Conservation (phyloP, 2,113 vertebrate species). For the Silurus meridionalis region DNA sequence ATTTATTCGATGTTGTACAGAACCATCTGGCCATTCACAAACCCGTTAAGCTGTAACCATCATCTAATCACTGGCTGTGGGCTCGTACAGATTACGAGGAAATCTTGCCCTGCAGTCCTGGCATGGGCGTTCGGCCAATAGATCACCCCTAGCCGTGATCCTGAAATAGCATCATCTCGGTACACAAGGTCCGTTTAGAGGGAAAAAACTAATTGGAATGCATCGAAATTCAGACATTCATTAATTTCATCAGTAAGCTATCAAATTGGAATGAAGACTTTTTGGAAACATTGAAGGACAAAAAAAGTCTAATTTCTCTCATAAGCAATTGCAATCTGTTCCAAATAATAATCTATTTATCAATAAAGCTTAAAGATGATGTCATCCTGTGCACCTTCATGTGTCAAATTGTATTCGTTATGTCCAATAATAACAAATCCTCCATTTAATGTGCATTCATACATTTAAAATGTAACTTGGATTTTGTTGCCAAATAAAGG, state of each 20-base stretch:
- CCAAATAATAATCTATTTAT: background rate
- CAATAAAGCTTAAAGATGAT: background rate
- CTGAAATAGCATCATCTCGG: conserved; percentile 10
- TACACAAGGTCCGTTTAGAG: background rate
- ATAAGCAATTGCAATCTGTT: background rate
- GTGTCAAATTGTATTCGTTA: background rate
- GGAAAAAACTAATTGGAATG: background rate
- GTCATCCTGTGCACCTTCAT: background rate
- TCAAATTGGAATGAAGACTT: background rate
- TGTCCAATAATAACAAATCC: too few species aligned
- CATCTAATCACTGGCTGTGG: conserved; percentile 49
- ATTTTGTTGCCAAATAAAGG: background rate
- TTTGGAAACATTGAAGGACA: background rate
- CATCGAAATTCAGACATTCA: background rate
- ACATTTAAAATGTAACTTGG: background rate
- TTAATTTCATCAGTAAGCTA: background rate
- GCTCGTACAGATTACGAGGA: conserved; percentile 54
- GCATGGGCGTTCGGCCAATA: conserved; percentile 18
- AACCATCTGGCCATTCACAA: conserved; percentile 57
- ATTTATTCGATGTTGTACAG: conserved; percentile 54
- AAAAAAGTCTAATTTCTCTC: background rate
- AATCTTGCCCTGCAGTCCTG: conserved; percentile 35
- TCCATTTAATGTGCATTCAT: background rate
- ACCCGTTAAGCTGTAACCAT: conserved; percentile 50
- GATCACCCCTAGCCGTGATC: conserved; percentile 3